Evolutionary conservation across 2,113 vertebrate species (phyloP), one percentile per base, ranked within the genome.

Genomic region (Ictalurus punctatus): DNA sequence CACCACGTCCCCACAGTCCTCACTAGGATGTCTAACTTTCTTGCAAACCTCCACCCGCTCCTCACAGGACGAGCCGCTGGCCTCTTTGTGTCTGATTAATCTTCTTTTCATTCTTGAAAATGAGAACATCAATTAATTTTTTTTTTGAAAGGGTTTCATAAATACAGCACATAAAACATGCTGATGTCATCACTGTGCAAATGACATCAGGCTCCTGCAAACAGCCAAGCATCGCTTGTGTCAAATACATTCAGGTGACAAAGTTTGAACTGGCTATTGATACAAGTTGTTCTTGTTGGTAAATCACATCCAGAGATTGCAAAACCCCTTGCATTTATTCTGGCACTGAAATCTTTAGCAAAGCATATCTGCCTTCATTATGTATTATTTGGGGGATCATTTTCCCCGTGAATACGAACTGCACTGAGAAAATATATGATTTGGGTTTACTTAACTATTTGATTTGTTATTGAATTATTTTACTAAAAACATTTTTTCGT

Each of bases 71-170:
- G 95, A 95, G 88, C 92, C 91, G 78, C 92, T 86, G 89, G 92
- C 91, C 48, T 82, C 89, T 78, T 96, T 95, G 93, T 95, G 96
- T 80, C 90, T 93, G 93, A 95, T 96, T 92, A 96, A 95, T 91
- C 96, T 95, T 94, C 97, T 96, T 95, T 99, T 99, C 98, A 99
- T 99, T 91, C 96, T 97, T 81, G 0, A 79, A 56, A 56, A 79
- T 21, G 63, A 30, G n/a, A 83, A 84, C 4, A 71, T 30, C 4
- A 34, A 37, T 52, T 6, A 0, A 48, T 48, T 48, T 48, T 40
- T 44, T 44, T 44, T 44, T 4, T 48, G 6, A 48, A 4, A n/a
- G 21, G 5, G n/a, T 58, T 8, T 59, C 23, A 78, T 21, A 23
- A 82, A 83, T 59, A 25, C 37, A 19, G 12, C 25, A 63, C 23